phyloP scores from a whole-genome alignment of 2,113 vertebrate genomes.

The Hippocampus mohnikei region DNA sequence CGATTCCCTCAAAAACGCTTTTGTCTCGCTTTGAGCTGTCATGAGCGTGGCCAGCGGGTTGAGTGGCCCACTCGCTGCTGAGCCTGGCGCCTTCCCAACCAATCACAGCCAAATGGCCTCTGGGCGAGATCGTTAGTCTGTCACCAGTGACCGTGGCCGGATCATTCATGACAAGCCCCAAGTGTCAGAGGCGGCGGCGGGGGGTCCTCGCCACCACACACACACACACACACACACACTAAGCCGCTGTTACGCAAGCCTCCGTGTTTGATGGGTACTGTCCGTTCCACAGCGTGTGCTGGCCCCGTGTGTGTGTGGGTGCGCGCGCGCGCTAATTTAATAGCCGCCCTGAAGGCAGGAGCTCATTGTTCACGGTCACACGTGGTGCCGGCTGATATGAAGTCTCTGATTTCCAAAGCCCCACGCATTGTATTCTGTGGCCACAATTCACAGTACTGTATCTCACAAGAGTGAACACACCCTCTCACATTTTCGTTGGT shows the following conservation, averaged over 20 bases:
- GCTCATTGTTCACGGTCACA: slow-evolving; percentile 13
- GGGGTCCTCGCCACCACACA: slow-evolving; percentile 19
- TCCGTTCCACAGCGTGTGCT: slow-evolving; percentile 24
- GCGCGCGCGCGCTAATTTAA: not conserved
- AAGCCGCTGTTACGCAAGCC: slow-evolving; percentile 45
- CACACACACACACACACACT: slow-evolving; percentile 17
- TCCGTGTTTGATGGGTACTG: slow-evolving; percentile 23
- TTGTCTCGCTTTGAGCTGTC: not conserved
- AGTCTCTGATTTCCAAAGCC: slow-evolving; percentile 4
- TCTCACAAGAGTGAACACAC: not conserved
- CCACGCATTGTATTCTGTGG: not conserved
- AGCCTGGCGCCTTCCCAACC: slow-evolving; percentile 18
- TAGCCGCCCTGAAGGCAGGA: slow-evolving; percentile 11
- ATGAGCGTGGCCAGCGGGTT: slow-evolving; percentile 3
- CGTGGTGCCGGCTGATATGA: slow-evolving; percentile 21
- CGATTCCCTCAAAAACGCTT: not conserved
- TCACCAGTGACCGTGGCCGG: slow-evolving; percentile 54
- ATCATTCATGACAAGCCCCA: slow-evolving; percentile 50
- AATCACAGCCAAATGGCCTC: slow-evolving; percentile 22
- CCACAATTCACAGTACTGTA: not conserved
- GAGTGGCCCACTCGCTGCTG: slow-evolving; percentile 46
- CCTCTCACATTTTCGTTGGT: not conserved
- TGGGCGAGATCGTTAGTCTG: slow-evolving; percentile 48
- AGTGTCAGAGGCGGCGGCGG: slow-evolving; percentile 21
- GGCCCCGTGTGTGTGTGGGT: slow-evolving; percentile 2